Conservation (phyloP, 2,888 invertebrate genomes). For the Cephus spinipes region DNA sequence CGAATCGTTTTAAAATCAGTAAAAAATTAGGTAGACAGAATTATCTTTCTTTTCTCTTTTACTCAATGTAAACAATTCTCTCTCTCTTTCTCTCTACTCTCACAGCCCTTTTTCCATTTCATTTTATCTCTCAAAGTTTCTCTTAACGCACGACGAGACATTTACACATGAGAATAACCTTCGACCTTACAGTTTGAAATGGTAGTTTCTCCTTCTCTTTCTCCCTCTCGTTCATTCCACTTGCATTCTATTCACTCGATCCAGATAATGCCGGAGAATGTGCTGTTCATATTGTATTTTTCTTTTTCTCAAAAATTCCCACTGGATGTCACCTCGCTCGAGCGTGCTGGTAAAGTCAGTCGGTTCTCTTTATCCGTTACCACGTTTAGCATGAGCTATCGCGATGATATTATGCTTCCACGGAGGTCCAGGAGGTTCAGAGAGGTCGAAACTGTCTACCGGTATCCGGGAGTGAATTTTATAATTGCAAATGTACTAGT, state of each 20-base stretch:
- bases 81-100: background rate
- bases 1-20: background rate
- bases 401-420: constrained; percentile 25
- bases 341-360: background rate
- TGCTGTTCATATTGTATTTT: background rate
- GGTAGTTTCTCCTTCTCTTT: background rate
- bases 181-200: background rate
- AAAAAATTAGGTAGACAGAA: background rate
- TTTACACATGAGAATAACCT: background rate
- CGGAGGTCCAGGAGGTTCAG: constrained; percentile 9
- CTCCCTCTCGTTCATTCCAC: background rate
- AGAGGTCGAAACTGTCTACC: constrained; percentile 4
- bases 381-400: constrained; percentile 18
- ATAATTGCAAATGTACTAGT: constrained; percentile 39
- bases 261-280: background rate
- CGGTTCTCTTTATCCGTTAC: background rate
- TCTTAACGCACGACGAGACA: background rate
- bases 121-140: background rate
- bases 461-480: constrained; percentile 9
- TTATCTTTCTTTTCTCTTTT: background rate
- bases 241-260: background rate
- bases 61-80: background rate
- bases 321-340: background rate
- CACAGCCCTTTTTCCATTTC: background rate
- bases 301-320: background rate